Percentiles rank a stretch among this genome's conserved stretches.
Conservation (phyloP, 2,888 invertebrate genomes). For the Ypsolopha sequella region DNA sequence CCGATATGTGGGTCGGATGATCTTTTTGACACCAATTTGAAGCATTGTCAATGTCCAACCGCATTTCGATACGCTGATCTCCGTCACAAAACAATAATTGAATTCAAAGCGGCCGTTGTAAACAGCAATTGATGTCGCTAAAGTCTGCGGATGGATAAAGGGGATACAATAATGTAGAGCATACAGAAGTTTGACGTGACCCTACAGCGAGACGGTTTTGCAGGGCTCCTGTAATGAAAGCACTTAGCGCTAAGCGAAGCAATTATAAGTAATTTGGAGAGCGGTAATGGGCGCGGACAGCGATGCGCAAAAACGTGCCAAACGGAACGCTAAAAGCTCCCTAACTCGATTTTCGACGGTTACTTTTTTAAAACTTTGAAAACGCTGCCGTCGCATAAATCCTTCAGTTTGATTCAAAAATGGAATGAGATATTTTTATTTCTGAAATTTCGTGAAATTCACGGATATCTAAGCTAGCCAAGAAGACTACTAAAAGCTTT, state of each 20-base stretch:
- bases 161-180: not conserved
- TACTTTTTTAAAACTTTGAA: slow-evolving; percentile 43
- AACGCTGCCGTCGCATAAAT: slow-evolving; percentile 24
- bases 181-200: not conserved
- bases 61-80: not conserved
- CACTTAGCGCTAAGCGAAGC: slow-evolving; percentile 69
- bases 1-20: slow-evolving; percentile 48
- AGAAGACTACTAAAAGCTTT: slow-evolving; percentile 39
- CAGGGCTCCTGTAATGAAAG: slow-evolving; percentile 26
- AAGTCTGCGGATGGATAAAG: not conserved
- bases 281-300: slow-evolving; percentile 66
- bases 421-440: slow-evolving; percentile 4
- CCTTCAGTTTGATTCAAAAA: slow-evolving; percentile 16
- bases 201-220: not conserved
- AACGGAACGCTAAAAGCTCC: slow-evolving; percentile 65
- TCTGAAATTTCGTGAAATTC: slow-evolving; percentile 1
- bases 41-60: slow-evolving; percentile 25
- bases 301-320: slow-evolving; percentile 65
- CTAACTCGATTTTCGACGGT: slow-evolving; percentile 64
- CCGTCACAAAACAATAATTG: not conserved
- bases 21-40: slow-evolving; percentile 47
- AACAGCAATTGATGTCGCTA: not conserved
- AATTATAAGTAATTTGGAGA: slow-evolving; percentile 68
- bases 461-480: slow-evolving; percentile 20
- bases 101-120: not conserved